Conservation (phyloP, 1,140 invertebrate genomes). For the Drosophila virilis region DNA sequence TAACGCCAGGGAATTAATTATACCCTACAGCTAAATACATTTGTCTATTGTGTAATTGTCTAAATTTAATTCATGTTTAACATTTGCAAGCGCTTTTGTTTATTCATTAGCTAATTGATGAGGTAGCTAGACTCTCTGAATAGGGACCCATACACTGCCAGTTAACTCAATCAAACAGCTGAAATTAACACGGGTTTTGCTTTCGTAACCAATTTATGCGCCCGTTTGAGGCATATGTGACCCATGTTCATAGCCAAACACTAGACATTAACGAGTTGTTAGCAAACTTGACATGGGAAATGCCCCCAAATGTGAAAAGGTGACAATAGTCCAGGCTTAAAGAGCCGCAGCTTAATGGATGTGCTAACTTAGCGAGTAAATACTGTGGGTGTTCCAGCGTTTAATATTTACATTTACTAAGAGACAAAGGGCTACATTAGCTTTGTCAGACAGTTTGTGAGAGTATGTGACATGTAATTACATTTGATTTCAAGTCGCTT, state of each 20-base stretch:
- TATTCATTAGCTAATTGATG: conserved; percentile 38
- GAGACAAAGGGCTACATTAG: not conserved
- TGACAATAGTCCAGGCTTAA: conserved; percentile 24
- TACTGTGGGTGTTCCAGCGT: conserved; percentile 19
- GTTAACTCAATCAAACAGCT: conserved; percentile 5
- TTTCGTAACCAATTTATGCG: conserved; percentile 24
- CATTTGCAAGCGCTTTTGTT: conserved; percentile 26
- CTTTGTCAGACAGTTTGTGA: not conserved
- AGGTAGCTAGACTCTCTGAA: conserved; percentile 15
- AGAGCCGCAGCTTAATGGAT: conserved; percentile 26
- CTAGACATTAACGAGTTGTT: conserved; percentile 19
- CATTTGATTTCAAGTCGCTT: no score
- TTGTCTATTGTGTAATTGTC: no score
- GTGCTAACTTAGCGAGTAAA: conserved; percentile 29
- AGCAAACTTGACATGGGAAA: conserved; percentile 65
- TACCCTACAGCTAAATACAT: not conserved
- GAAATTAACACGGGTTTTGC: conserved; percentile 10
- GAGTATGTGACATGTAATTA: not conserved
- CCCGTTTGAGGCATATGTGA: conserved; percentile 4
- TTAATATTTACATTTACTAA: not conserved
- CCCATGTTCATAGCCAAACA: conserved; percentile 1
- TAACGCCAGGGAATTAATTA: no score
- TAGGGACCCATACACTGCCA: conserved; percentile 19
- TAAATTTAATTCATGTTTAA: conserved; percentile 12
- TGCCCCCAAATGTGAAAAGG: conserved; percentile 40